Conservation (phyloP, 2,888 invertebrate species). For the Dorcus hopei region DNA sequence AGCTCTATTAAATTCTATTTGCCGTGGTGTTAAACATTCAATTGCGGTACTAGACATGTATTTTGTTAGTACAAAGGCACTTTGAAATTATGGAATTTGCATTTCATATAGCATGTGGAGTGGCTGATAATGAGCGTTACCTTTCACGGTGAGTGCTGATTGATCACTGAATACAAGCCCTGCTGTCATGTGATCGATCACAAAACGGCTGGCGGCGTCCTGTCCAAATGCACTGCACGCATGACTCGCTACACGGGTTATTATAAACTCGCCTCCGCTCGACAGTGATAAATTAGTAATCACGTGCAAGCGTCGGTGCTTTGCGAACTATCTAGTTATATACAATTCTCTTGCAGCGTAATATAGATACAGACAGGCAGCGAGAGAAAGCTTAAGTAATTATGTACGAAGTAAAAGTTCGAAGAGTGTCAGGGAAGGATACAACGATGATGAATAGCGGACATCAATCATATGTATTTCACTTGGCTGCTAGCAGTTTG, state of each 20-base stretch:
- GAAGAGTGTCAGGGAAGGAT: conserved; percentile 43
- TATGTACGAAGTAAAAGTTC: conserved; percentile 45
- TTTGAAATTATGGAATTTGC: too few relatives aligned
- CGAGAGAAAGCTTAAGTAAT: conserved; percentile 31
- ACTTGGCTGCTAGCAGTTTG: conserved; percentile 32
- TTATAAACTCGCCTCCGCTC: conserved; percentile 34
- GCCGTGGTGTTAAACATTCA: too few relatives aligned
- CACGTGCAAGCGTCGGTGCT: conserved; percentile 21
- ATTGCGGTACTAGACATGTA: too few relatives aligned
- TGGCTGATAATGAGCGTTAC: conserved; percentile 36
- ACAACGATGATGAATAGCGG: conserved; percentile 50
- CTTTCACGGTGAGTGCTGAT: conserved; percentile 35
- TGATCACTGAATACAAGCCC: conserved; percentile 38
- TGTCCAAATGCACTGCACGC: conserved; percentile 33
- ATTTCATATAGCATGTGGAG: conserved; percentile 27
- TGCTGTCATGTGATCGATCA: conserved; percentile 45
- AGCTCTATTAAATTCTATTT: too few relatives aligned
- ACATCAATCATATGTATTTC: conserved; percentile 48
- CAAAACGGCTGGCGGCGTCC: conserved; percentile 28
- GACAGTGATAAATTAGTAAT: conserved; percentile 41
- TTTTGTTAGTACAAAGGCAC: too few relatives aligned
- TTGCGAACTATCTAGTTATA: not conserved
- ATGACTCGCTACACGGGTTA: conserved; percentile 32
- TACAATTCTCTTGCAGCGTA: not conserved
- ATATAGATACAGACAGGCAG: not conserved